A percentile compares a stretch with the other conserved stretches of the same genome.
Conservation (phyloP, 2,888 invertebrate species). For the Altica lythri region DNA sequence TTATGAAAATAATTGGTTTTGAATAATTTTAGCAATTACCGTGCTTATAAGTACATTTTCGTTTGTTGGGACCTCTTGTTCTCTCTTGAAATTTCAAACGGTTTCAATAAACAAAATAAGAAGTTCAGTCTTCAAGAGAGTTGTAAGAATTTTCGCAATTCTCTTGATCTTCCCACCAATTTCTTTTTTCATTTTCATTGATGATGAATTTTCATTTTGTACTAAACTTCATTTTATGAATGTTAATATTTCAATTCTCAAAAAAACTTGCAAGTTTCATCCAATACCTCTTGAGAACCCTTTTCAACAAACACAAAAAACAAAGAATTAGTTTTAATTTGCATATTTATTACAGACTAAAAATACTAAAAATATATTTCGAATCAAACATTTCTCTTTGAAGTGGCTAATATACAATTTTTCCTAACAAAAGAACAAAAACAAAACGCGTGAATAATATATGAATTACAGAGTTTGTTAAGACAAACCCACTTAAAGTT, state of each 20-base stretch:
- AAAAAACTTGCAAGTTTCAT: conserved; percentile 63
- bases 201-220: conserved; percentile 38
- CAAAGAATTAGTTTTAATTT: conserved; percentile 50
- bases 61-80: conserved; percentile 14
- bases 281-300: conserved; percentile 84
- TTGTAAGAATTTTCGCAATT: conserved; percentile 50
- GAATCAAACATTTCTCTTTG: conserved; percentile 20
- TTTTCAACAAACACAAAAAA: conserved; percentile 81
- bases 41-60: no score
- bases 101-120: conserved; percentile 44
- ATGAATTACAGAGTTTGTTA: conserved; percentile 34
- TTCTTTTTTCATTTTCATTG: conserved; percentile 34
- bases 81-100: conserved; percentile 34
- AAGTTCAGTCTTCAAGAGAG: conserved; percentile 53
- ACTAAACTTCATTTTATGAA: conserved; percentile 36
- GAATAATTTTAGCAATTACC: not conserved
- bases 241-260: conserved; percentile 37
- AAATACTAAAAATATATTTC: conserved; percentile 31
- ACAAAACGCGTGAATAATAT: conserved; percentile 28
- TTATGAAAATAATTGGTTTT: no score
- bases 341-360: conserved; percentile 41
- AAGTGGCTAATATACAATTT: no score
- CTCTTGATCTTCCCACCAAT: conserved; percentile 47
- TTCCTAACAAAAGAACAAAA: conserved; percentile 17
- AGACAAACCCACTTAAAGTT: conserved; percentile 33